phyloP scores from a whole-genome alignment of 37 sponge, comb jelly and placozoan species.

The Spongilla lacustris region DNA sequence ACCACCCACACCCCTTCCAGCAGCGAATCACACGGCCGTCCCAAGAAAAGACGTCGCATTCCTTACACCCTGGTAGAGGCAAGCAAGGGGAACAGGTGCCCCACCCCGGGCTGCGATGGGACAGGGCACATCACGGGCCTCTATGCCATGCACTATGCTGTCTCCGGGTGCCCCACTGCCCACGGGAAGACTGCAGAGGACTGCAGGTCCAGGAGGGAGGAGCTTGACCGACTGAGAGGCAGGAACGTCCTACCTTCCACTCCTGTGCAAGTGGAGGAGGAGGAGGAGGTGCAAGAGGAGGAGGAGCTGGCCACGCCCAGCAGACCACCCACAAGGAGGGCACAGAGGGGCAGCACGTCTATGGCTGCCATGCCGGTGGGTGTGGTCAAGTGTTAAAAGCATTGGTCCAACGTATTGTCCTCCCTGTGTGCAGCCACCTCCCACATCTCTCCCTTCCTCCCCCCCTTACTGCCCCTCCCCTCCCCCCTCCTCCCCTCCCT shows the following conservation, averaged over 20 bases:
- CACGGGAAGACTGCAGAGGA: conserved; percentile 69
- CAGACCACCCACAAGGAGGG: not conserved
- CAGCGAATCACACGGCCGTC: not conserved
- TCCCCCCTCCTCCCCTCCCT: conserved; percentile 8
- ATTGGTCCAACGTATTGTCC: not conserved
- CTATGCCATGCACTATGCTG: conserved; percentile 80
- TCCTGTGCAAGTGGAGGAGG: conserved; percentile 6
- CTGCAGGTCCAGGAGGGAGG: conserved; percentile 51
- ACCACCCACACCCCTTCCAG: not conserved
- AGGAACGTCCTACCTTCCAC: too few species aligned
- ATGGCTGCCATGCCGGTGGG: not conserved
- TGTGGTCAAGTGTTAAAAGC: not conserved
- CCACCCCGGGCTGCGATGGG: conserved; percentile 82
- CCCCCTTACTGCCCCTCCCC: not conserved
- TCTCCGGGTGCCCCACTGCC: conserved; percentile 77
- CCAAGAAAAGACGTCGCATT: conserved; percentile 55
- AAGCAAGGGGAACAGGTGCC: conserved; percentile 74
- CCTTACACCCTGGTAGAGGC: conserved; percentile 84
- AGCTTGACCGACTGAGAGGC: conserved; percentile 34
- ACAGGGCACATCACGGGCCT: conserved; percentile 70
- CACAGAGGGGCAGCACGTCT: not conserved
- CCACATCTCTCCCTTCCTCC: not conserved
- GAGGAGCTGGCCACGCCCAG: not conserved
- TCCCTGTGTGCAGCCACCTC: not conserved
- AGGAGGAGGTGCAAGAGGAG: conserved; percentile 18